Evolutionary conservation across 2,888 invertebrate genomes (phyloP).

Genomic region (Apodemia duryi): DNA sequence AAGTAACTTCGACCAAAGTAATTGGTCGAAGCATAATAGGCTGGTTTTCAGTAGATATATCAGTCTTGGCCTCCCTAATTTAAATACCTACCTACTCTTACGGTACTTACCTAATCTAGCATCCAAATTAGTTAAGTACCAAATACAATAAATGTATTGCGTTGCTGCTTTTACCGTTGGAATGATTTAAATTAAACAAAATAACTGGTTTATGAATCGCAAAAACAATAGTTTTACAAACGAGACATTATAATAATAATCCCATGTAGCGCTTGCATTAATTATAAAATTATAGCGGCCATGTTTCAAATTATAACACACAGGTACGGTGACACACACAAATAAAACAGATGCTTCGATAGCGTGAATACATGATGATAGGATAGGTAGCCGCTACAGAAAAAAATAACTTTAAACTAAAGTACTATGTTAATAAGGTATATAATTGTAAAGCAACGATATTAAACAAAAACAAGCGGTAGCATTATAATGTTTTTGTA

Average conservation of each 20-base stretch:
- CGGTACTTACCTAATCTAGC: no score
- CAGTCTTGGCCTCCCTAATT: no score
- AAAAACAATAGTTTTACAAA: conserved; percentile 8
- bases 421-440: neutral
- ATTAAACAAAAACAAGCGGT: conserved; percentile 12
- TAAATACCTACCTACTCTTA: no score
- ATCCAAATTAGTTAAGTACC: no score
- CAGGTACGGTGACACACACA: conserved; percentile 37
- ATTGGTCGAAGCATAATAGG: no score
- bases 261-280: conserved; percentile 11
- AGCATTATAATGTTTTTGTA: conserved; percentile 18
- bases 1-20: no score
- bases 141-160: no score
- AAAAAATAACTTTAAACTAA: neutral
- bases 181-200: neutral
- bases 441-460: neutral
- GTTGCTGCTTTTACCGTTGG: no score
- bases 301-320: conserved; percentile 38
- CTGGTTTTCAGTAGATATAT: no score
- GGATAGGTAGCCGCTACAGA: neutral
- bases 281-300: conserved; percentile 34
- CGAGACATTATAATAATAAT: conserved; percentile 15
- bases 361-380: conserved; percentile 15
- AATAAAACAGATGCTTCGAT: conserved; percentile 20
- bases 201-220: neutral